Percentiles rank a stretch among this genome's conserved stretches.
phyloP scores from a whole-genome alignment of 2,113 vertebrate genomes.

The Tonatia bakeri region DNA sequence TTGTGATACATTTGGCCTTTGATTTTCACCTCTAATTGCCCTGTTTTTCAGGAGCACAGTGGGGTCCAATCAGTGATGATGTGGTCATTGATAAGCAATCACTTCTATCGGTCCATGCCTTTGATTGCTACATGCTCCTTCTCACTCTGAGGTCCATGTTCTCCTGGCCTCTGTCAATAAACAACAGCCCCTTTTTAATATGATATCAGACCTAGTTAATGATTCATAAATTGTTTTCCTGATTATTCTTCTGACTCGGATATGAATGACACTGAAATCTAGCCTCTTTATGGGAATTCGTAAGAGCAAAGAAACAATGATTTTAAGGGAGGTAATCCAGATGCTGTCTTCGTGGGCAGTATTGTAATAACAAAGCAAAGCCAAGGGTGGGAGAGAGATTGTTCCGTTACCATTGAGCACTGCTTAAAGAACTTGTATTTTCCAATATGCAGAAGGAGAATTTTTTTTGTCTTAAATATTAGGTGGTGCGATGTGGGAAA shows the following conservation, averaged over 20 bases:
- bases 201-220: slow-evolving; percentile 71
- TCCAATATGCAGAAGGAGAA: background rate
- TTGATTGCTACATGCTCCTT: slow-evolving; percentile 63
- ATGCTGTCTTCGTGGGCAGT: background rate
- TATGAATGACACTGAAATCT: slow-evolving; percentile 72
- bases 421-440: background rate
- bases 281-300: slow-evolving; percentile 69
- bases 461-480: background rate
- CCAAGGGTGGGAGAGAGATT: background rate
- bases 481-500: background rate
- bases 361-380: background rate
- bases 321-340: slow-evolving; percentile 42
- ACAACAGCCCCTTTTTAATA: slow-evolving; percentile 74
- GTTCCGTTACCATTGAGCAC: background rate
- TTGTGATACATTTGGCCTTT: background rate
- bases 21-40: background rate
- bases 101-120: slow-evolving; percentile 22
- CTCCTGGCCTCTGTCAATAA: slow-evolving; percentile 62
- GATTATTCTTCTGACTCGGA: slow-evolving; percentile 76
- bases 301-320: slow-evolving; percentile 39
- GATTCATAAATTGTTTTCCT: slow-evolving; percentile 81
- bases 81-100: slow-evolving; percentile 19
- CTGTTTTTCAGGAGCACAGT: background rate
- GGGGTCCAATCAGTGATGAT: background rate
- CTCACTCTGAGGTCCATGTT: slow-evolving; percentile 35